These are phyloP conservation scores for Todus mexicanus DNA, from an alignment of 2,797 vertebrate species.

Conservation along the genomic window DNA sequence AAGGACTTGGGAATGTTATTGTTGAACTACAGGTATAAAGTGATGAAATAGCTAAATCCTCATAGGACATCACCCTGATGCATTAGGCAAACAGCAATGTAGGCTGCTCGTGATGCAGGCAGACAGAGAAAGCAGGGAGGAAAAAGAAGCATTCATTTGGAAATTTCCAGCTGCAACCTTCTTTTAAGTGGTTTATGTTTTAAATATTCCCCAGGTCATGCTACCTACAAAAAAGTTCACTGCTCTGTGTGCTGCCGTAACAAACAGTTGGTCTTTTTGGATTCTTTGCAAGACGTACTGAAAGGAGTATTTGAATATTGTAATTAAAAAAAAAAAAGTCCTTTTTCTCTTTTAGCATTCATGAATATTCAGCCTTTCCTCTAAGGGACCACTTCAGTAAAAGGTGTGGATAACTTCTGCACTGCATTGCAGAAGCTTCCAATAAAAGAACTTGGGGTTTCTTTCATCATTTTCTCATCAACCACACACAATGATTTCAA, in stretches of 20 bases:
- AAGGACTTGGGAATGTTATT: slow-evolving; percentile 5
- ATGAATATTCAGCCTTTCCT: not conserved
- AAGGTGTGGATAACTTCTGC: not conserved
- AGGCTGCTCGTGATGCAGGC: not conserved
- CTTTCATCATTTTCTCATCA: slow-evolving; percentile 48
- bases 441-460: not conserved
- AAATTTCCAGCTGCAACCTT: slow-evolving; percentile 32
- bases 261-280: not conserved
- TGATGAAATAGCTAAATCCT: slow-evolving; percentile 30
- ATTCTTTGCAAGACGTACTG: not conserved
- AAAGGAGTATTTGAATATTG: slow-evolving; percentile 19
- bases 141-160: not conserved
- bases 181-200: not conserved
- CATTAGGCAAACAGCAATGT: not conserved
- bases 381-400: not conserved
- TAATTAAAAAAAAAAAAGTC: not conserved
- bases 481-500: slow-evolving; percentile 4
- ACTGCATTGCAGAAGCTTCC: slow-evolving; percentile 1
- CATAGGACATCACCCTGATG: not conserved
- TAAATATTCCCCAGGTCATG: not conserved
- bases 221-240: not conserved
- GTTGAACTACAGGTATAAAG: slow-evolving; percentile 4
- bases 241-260: not conserved
- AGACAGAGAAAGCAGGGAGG: not conserved
- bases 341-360: not conserved